Evolutionary conservation across 2,113 vertebrate species (phyloP).

Genomic region (Boulengeromyrus knoepffleri): DNA sequence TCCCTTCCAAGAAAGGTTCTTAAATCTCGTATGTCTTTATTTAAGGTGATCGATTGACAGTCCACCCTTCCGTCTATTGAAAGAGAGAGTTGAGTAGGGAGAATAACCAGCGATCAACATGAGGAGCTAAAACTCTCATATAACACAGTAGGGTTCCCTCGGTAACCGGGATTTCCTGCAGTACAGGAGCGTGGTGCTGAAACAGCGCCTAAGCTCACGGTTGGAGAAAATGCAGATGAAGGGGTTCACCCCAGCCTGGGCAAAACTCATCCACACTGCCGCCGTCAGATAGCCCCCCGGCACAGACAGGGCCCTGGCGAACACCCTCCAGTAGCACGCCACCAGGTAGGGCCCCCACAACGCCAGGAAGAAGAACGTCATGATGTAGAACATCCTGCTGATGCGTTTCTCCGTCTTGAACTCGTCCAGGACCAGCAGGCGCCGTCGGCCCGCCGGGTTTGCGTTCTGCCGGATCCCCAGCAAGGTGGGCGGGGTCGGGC

Average conservation of each 20-base stretch:
- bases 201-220: conserved; percentile 98
- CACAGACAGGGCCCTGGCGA: conserved; percentile 87
- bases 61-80: conserved; percentile 44
- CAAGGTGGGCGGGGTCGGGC: conserved; percentile 95
- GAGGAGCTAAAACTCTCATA: conserved; percentile 79
- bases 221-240: conserved; percentile 99
- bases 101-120: conserved; percentile 54
- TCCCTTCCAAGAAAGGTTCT: conserved; percentile 31
- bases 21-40: neutral
- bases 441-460: conserved; percentile 88
- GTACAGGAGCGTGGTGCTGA: conserved; percentile 99
- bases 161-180: conserved; percentile 99
- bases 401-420: conserved; percentile 99
- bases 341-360: conserved; percentile 98
- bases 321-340: conserved; percentile 98
- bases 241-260: conserved; percentile 98
- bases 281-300: conserved; percentile 96
- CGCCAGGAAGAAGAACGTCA: conserved; percentile 98
- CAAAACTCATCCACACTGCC: conserved; percentile 99
- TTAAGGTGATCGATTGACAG: conserved; percentile 37
- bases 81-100: conserved; percentile 56
- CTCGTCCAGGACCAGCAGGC: conserved; percentile 94
- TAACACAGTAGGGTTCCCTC: conserved; percentile 99
- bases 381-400: conserved; percentile 99
- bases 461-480: conserved; percentile 95